These are phyloP conservation scores for Holothuria glaberrima DNA, from an alignment of 35 echinoderm and acorn worm species.

Conservation along the genomic window DNA sequence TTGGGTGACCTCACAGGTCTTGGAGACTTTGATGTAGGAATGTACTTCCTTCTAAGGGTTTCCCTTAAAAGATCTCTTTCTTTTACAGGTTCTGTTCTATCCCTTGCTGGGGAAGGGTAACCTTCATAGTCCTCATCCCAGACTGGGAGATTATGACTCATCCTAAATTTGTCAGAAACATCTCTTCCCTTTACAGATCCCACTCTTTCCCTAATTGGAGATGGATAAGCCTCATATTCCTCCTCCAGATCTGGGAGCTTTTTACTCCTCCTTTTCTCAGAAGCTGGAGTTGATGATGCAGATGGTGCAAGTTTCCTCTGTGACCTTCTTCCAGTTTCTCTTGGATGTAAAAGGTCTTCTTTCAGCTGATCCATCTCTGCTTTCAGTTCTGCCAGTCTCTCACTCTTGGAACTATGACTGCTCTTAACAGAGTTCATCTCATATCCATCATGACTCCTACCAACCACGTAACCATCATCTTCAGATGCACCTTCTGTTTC, in stretches of 20 bases:
- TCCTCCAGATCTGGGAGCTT: not conserved
- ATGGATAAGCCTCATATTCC: not conserved
- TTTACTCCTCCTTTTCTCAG: not conserved
- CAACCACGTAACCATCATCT: constrained; percentile 22
- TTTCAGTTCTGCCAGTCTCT: constrained; percentile 14
- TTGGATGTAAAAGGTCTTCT: not conserved
- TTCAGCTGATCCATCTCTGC: constrained; percentile 15
- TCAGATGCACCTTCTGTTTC: not conserved
- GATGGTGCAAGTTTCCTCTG: not conserved
- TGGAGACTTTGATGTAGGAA: constrained; percentile 12
- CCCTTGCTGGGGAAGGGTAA: not conserved
- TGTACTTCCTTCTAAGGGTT: constrained; percentile 42
- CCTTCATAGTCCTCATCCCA: not conserved
- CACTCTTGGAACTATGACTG: constrained; percentile 30
- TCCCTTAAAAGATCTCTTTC: constrained; percentile 22
- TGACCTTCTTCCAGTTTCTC: not conserved
- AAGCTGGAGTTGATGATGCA: constrained; percentile 28
- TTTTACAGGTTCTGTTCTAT: too few species aligned
- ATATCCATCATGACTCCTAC: not conserved
- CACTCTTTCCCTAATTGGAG: not conserved
- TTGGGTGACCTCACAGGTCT: not conserved
- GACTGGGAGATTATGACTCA: too few species aligned
- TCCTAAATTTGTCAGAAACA: too few species aligned
- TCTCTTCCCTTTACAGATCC: not conserved
- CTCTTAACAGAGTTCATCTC: constrained; percentile 37